Evolutionary conservation across 2,888 invertebrate genomes (phyloP).

Genomic region (Fragum whitleyi): DNA sequence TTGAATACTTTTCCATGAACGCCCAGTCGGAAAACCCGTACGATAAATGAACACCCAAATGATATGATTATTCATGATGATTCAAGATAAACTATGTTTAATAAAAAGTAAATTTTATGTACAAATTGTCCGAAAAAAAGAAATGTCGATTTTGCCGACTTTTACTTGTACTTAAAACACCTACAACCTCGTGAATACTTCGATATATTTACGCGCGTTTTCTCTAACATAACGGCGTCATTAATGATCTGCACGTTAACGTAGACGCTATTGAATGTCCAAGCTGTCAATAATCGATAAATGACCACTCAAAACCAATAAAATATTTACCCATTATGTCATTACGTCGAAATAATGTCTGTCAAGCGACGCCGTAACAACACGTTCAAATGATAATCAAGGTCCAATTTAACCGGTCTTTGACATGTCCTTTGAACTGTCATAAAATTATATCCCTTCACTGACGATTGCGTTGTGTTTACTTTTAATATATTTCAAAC

Average conservation of each 20-base stretch:
- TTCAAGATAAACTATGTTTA: too few species aligned
- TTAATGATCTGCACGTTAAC: neutral
- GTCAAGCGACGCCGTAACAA: neutral
- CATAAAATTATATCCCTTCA: too few species aligned
- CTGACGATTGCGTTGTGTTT: too few species aligned
- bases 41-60: too few species aligned
- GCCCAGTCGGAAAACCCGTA: too few species aligned
- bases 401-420: neutral
- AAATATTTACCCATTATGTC: neutral
- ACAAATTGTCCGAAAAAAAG: too few species aligned
- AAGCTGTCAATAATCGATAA: neutral
- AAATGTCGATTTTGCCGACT: too few species aligned
- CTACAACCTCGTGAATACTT: neutral
- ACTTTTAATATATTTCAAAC: too few species aligned
- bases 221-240: neutral
- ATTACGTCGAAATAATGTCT: too few species aligned
- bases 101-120: too few species aligned
- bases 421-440: neutral
- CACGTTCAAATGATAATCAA: neutral
- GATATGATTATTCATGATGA: too few species aligned
- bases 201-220: neutral
- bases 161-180: neutral
- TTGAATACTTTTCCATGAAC: too few species aligned
- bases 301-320: constrained; percentile 1
- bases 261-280: neutral